Evolutionary conservation across 2,797 vertebrate species (phyloP).

Genomic region (Mareca penelope): DNA sequence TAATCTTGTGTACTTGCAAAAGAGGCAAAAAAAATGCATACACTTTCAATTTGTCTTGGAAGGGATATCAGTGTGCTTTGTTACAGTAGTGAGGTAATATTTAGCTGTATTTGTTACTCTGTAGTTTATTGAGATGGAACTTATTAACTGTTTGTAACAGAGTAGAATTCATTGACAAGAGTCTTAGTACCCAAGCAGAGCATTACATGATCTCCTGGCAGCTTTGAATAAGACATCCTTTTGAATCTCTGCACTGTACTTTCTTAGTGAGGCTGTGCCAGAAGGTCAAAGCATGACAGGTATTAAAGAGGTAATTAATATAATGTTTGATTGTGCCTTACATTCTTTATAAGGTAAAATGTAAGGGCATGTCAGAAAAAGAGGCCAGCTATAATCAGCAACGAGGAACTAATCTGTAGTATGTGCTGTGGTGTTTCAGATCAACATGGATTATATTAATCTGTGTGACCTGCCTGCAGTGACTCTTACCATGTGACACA

Average conservation of each 20-base stretch:
- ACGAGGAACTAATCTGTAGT: not conserved
- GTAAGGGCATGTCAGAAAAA: not conserved
- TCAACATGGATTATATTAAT: not conserved
- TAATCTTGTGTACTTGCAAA: not conserved
- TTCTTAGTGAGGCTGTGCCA: not conserved
- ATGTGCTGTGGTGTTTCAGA: not conserved
- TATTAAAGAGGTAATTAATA: not conserved
- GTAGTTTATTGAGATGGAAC: not conserved
- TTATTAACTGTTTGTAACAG: not conserved
- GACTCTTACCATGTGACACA: not conserved
- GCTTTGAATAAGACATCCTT: not conserved
- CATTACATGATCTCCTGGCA: not conserved
- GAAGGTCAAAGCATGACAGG: not conserved
- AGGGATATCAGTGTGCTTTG: not conserved
- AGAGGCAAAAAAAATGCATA: not conserved
- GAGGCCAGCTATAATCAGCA: not conserved
- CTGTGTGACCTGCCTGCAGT: not conserved
- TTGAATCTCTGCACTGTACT: not conserved
- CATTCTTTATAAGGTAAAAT: not conserved
- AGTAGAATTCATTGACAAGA: not conserved
- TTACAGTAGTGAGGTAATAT: not conserved
- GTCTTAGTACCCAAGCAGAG: not conserved
- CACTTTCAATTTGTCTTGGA: not conserved
- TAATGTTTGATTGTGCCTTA: not conserved
- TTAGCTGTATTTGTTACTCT: not conserved